phyloP scores from a whole-genome alignment of 2,888 invertebrate genomes.

The Drosophila cognata region DNA sequence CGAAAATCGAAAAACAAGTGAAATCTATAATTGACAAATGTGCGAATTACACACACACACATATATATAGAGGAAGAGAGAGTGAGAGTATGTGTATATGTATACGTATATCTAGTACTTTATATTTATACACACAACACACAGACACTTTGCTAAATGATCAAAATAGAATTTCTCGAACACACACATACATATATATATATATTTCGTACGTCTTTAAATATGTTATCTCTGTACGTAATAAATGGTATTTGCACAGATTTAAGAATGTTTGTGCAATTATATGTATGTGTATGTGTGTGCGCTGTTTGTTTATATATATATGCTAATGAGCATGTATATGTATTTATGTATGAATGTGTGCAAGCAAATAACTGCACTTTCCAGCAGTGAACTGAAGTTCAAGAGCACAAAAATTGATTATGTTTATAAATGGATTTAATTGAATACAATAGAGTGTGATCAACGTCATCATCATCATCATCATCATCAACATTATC shows the following conservation, averaged over 20 bases:
- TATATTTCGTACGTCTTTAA: not conserved
- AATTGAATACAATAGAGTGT: slow-evolving; percentile 77
- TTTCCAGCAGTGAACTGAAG: slow-evolving; percentile 64
- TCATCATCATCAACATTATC: slow-evolving; percentile 29
- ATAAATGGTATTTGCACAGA: slow-evolving; percentile 10
- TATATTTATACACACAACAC: slow-evolving; percentile 13
- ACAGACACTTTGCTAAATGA: slow-evolving; percentile 14
- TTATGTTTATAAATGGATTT: slow-evolving; percentile 75
- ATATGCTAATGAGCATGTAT: slow-evolving; percentile 1
- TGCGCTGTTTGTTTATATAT: not conserved
- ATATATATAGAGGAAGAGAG: not conserved
- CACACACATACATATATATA: not conserved
- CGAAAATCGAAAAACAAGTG: slow-evolving; percentile 24
- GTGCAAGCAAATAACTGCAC: slow-evolving; percentile 55
- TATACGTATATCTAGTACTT: slow-evolving; percentile 19
- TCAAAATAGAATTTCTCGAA: slow-evolving; percentile 41
- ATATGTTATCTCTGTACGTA: slow-evolving; percentile 25
- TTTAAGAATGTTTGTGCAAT: slow-evolving; percentile 2
- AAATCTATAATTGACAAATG: slow-evolving; percentile 50
- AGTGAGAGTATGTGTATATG: not conserved
- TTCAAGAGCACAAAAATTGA: slow-evolving; percentile 77
- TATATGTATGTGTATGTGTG: not conserved
- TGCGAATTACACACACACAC: slow-evolving; percentile 20
- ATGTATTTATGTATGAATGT: not conserved
- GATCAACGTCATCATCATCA: slow-evolving; percentile 39